Percentiles rank a stretch among this genome's conserved stretches.
Evolutionary conservation across 2,888 invertebrate species (phyloP).

Genomic region (Clunio marinus): DNA sequence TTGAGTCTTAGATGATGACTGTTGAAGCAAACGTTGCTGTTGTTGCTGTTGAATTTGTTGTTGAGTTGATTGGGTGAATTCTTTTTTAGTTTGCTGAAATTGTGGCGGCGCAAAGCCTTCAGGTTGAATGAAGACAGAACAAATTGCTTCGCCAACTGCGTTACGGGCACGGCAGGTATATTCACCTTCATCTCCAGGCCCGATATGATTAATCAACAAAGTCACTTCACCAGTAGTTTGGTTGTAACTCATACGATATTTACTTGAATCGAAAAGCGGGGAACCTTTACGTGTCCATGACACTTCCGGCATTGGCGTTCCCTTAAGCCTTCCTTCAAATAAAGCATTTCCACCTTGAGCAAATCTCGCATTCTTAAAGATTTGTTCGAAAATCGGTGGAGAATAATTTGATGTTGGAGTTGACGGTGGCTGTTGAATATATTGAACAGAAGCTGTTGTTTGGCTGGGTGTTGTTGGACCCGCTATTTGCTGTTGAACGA

Average conservation of each 20-base stretch:
- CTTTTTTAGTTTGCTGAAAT: constrained; percentile 62
- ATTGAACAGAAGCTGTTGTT: constrained; percentile 33
- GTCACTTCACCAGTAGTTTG: constrained; percentile 85
- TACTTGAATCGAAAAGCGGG: constrained; percentile 75
- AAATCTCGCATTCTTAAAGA: constrained; percentile 90
- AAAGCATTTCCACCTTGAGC: constrained; percentile 91
- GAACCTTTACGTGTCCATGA: constrained; percentile 86
- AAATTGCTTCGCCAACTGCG: constrained; percentile 94
- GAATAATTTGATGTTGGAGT: constrained; percentile 56
- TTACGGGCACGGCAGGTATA: constrained; percentile 93
- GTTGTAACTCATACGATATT: constrained; percentile 87
- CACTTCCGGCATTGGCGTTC: constrained; percentile 87
- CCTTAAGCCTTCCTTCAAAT: constrained; percentile 87
- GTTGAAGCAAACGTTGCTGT: constrained; percentile 54
- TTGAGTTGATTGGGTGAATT: constrained; percentile 61
- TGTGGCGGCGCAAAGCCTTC: constrained; percentile 72
- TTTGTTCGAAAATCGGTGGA: constrained; percentile 92
- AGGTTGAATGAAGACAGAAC: constrained; percentile 90
- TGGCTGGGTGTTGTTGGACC: constrained; percentile 36
- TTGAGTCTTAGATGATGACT: constrained; percentile 57
- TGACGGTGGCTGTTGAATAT: constrained; percentile 49
- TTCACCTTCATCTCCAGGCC: constrained; percentile 94
- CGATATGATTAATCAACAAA: constrained; percentile 88
- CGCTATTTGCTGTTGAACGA: constrained; percentile 41
- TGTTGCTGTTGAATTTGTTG: constrained; percentile 58